These are phyloP conservation scores for Eulemur coronatus DNA, from an alignment of 2,797 vertebrate genomes.

Conservation along the genomic window DNA sequence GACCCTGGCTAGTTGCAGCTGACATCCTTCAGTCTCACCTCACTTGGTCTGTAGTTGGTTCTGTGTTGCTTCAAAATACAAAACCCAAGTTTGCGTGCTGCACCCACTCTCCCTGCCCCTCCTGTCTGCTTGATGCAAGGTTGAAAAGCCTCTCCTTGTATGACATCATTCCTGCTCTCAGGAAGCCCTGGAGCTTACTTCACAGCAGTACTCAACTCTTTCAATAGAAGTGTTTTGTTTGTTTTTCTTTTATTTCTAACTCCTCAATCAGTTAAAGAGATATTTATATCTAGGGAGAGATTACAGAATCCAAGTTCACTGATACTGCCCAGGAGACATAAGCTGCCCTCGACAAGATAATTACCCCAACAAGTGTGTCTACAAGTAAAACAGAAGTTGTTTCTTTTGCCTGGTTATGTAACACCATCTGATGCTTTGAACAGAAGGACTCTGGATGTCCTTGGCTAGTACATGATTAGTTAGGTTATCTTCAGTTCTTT, in stretches of 20 bases:
- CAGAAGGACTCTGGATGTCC: background rate
- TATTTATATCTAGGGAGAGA: background rate
- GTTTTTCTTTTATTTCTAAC: background rate
- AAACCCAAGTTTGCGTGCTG: constrained; percentile 89
- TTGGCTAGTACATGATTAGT: background rate
- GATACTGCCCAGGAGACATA: background rate
- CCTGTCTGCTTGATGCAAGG: constrained; percentile 90
- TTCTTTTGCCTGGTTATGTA: background rate
- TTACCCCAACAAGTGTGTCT: background rate
- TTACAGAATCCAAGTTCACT: background rate
- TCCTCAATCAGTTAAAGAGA: background rate
- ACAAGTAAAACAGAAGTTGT: background rate
- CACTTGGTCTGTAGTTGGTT: constrained; percentile 69
- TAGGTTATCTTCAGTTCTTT: background rate
- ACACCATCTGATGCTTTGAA: background rate
- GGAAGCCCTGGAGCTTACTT: constrained; percentile 91
- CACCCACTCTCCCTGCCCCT: constrained; percentile 86
- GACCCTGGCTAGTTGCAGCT: constrained; percentile 76
- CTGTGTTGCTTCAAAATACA: constrained; percentile 80
- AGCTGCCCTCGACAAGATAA: background rate
- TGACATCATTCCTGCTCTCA: constrained; percentile 90
- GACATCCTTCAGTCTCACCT: constrained; percentile 75
- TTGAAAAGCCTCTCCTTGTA: constrained; percentile 92
- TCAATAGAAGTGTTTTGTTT: background rate
- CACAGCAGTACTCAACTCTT: background rate